These are phyloP conservation scores for Anorthoa munda DNA, from an alignment of 2,888 invertebrate genomes.

Conservation along the genomic window DNA sequence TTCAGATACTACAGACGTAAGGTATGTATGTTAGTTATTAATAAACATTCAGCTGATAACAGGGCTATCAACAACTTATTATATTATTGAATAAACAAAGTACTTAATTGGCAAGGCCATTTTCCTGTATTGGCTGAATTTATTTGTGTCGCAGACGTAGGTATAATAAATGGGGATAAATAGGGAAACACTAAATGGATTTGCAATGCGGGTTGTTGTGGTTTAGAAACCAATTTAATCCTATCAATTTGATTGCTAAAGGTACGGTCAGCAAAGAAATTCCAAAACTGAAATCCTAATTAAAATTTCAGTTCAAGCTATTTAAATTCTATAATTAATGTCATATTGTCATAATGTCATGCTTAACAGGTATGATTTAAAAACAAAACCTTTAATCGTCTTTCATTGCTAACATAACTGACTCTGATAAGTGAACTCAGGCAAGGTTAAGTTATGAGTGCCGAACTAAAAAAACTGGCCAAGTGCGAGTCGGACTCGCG, in stretches of 20 bases:
- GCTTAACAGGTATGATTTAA: neutral
- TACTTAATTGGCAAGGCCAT: constrained; percentile 58
- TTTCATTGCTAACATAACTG: neutral
- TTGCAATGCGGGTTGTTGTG: constrained; percentile 1
- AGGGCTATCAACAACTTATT: constrained; percentile 49
- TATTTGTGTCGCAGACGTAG: neutral
- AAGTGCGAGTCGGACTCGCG: too few species aligned
- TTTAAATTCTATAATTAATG: too few species aligned
- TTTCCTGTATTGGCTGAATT: constrained; percentile 34
- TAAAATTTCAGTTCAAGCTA: too few species aligned
- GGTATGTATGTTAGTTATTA: constrained; percentile 40
- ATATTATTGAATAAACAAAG: constrained; percentile 54
- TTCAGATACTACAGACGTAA: constrained; percentile 16
- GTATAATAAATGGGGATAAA: neutral
- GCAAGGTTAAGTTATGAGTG: neutral
- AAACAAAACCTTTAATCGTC: neutral
- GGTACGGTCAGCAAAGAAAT: neutral
- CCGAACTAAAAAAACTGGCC: too few species aligned
- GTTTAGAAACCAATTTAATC: neutral
- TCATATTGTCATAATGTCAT: too few species aligned
- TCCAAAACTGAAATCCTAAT: too few species aligned
- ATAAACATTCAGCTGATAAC: constrained; percentile 54
- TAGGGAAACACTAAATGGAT: neutral
- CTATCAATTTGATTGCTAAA: neutral
- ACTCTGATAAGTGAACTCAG: neutral